phyloP scores from a whole-genome alignment of 2,888 invertebrate genomes.

The Apocheima hispidaria region DNA sequence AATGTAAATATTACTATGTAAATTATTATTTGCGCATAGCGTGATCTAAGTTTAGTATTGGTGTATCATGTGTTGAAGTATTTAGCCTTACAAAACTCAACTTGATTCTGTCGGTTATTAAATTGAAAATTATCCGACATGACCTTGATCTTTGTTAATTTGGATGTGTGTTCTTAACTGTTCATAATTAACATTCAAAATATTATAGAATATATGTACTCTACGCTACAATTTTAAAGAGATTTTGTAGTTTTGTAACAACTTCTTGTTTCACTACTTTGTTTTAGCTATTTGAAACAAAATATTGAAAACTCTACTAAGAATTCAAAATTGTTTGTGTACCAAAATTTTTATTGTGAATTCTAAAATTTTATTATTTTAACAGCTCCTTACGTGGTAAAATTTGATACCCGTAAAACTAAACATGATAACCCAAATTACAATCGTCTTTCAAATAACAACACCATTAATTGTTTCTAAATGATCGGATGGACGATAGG shows the following conservation, averaged over 20 bases:
- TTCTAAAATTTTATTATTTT: background rate
- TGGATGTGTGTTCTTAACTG: background rate
- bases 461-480: slow-evolving; percentile 10
- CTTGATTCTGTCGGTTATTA: background rate
- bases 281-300: background rate
- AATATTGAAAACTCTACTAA: background rate
- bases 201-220: background rate
- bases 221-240: background rate
- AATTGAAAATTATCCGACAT: background rate
- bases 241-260: background rate
- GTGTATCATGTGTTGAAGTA: too few species aligned
- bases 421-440: slow-evolving; percentile 11
- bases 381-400: too few species aligned
- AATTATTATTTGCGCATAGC: too few species aligned
- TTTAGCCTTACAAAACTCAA: too few species aligned
- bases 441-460: background rate
- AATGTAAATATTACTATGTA: background rate
- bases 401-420: too few species aligned
- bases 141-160: background rate
- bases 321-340: background rate
- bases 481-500: slow-evolving; percentile 19
- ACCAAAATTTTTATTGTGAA: too few species aligned
- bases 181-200: background rate
- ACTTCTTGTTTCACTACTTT: background rate
- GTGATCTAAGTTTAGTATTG: too few species aligned